Base-by-base conservation (phyloP, 2,888 invertebrate genomes). In the Drosophila mimetica region DNA sequence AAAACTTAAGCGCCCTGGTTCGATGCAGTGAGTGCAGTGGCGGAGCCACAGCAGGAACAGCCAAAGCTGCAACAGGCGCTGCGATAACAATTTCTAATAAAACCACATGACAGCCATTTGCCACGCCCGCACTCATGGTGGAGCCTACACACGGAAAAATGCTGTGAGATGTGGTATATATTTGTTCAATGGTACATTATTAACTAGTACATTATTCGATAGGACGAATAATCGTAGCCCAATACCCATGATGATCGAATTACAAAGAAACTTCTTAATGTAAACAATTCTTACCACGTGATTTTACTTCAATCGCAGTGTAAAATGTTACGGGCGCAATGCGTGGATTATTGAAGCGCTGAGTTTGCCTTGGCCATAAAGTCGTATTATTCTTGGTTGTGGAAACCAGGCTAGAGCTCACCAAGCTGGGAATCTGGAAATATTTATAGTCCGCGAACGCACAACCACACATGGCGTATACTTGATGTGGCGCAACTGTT, bases 31-130 rank as follows among this genome's bases (percentile, higher is more conserved):
- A 57, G 22, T 37, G 63, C 11, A 34, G 28, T 30, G 32, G 11
- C 9, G 13, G 30, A 11, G 39, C 30, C 16, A 25, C 14, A 11
- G 51, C 28, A 46, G 50, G 30, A 22, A n/a, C 54, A 47, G 55
- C 42, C 46, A 53, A 59, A 58, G 70, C 76, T 72, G 82, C 82
- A 84, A 86, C 81, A 82, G 80, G 86, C 86, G 67, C 59, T 55
- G 69, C 74, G 86, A 84, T 86, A 88, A 88, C 88, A 79, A 86
- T 87, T 87, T 86, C 83, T 83, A 86, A 88, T 84, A 86, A 86
- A 86, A 81, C 81, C 82, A 61, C 86, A 88, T 83, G 86, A 83
- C 83, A 87, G 79, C 51, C 64, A 55, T 69, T 59, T 52, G 60
- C 70, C 20, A 50, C 50, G 41, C 51, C 46, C 34, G 18, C 42